phyloP scores from a whole-genome alignment of 2,797 vertebrate species.

The Argyrosomus regius region DNA sequence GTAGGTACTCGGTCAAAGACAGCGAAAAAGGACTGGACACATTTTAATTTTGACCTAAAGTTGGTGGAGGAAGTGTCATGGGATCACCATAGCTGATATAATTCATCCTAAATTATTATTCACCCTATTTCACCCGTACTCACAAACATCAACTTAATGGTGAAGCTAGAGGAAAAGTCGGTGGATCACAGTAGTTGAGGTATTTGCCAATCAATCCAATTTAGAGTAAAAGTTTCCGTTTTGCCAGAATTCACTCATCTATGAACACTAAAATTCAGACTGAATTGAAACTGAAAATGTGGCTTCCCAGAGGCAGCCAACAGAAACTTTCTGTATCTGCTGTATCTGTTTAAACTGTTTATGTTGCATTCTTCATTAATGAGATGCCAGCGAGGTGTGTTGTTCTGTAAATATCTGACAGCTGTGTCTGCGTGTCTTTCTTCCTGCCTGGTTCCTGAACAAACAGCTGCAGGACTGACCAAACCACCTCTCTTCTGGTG shows the following conservation, averaged over 20 bases:
- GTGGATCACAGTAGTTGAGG: too few species aligned
- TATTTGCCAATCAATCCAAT: too few species aligned
- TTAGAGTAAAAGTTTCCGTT: background rate
- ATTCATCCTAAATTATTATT: background rate
- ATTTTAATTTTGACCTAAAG: background rate
- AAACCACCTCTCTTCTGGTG: slow-evolving; percentile 29
- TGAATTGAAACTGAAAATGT: background rate
- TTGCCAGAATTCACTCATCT: background rate
- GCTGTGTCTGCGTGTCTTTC: slow-evolving; percentile 72
- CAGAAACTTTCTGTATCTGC: background rate
- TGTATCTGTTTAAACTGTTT: slow-evolving; percentile 34
- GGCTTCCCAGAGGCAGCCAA: background rate
- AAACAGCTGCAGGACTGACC: slow-evolving; percentile 65
- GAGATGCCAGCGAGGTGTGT: slow-evolving; percentile 72
- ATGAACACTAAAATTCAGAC: background rate
- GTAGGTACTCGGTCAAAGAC: background rate
- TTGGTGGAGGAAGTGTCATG: too few species aligned
- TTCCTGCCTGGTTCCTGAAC: slow-evolving; percentile 74
- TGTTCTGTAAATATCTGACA: slow-evolving; percentile 83
- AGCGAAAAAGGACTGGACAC: too few species aligned
- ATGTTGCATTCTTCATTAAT: slow-evolving; percentile 74
- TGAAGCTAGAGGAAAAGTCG: too few species aligned
- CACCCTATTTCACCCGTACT: background rate
- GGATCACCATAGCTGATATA: too few species aligned
- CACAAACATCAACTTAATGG: too few species aligned